Base-by-base conservation (phyloP, 1,140 invertebrate species). In the Rhizoglyphus robini region DNA sequence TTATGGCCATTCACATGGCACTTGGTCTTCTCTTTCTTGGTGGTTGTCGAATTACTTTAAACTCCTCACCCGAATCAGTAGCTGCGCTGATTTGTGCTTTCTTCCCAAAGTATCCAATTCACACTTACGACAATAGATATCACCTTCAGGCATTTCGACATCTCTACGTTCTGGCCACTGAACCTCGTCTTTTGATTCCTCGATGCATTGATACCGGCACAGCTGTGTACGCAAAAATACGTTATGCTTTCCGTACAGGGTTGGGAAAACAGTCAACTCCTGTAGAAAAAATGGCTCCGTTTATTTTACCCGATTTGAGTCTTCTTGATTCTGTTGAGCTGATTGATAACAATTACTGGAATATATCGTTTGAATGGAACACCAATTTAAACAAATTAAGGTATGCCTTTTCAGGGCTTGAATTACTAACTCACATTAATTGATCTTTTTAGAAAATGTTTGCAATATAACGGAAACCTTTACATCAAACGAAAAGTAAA, bases 71-170 rank as follows among this genome's bases (percentile, higher is more conserved):
- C 2, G 82, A 84, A 69, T 84, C 90, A 13, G 82, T 96, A 8
- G 92, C 90, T 3, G 88, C 90, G 0, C 76, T 98, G 38, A 78
- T 97, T 38, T 88, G 88, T 73, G 87, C 94, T 1, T 87, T 96
- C 74, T 97, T 93, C 78, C 95, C 95, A 2, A 95, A 95, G 76
- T 97, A 93, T 76, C 95, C 95, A 48, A 91, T 87, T 3, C 90
- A 96, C 75, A 92, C 87, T 72, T 91, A 91, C 73, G 94, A 97
- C 74, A 97, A 97, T 75, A 84, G 89, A 64, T 95, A 94, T 75
- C 91, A 96, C 76, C 78, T 96, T 61, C 93, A 98, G 83, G 93
- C 94, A 0, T 84, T 97, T 68, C 79, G 94, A 32, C 95, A 98
- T 78, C 77, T 98, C 18, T 98, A 97, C 75, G 92, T 96, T 11